phyloP scores from a whole-genome alignment of 2,888 invertebrate genomes.

The Drosophila affinis region DNA sequence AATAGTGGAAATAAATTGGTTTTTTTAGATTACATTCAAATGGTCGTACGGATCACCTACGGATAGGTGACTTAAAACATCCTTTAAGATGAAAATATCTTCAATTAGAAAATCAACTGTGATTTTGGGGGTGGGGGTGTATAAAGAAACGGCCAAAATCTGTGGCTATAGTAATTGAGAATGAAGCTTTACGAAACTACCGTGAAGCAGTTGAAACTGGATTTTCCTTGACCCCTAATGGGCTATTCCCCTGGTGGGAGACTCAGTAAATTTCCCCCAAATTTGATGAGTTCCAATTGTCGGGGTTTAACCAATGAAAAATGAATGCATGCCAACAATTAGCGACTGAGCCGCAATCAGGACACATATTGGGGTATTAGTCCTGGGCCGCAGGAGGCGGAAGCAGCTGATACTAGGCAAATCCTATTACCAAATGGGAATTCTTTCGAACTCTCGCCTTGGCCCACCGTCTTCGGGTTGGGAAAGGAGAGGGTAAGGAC shows the following conservation, averaged over 20 bases:
- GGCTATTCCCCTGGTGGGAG: not conserved
- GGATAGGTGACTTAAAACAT: too few species aligned
- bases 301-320: conserved; percentile 35
- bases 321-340: conserved; percentile 35
- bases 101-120: too few species aligned
- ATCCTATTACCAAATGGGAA: conserved; percentile 55
- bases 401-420: conserved; percentile 48
- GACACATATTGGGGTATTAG: not conserved
- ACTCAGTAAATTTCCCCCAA: conserved; percentile 25
- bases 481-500: not conserved
- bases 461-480: not conserved
- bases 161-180: too few species aligned
- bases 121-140: too few species aligned
- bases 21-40: too few species aligned
- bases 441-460: conserved; percentile 48
- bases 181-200: too few species aligned
- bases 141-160: too few species aligned
- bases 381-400: not conserved
- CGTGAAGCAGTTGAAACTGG: not conserved
- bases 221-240: not conserved
- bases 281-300: conserved; percentile 4
- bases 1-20: too few species aligned
- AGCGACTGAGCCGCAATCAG: conserved; percentile 31
- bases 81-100: too few species aligned
- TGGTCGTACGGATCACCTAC: too few species aligned